A percentile compares a stretch with the other conserved stretches of the same genome.
Conservation (phyloP, 2,888 invertebrate species). For the Lasioglossum pauxillum region DNA sequence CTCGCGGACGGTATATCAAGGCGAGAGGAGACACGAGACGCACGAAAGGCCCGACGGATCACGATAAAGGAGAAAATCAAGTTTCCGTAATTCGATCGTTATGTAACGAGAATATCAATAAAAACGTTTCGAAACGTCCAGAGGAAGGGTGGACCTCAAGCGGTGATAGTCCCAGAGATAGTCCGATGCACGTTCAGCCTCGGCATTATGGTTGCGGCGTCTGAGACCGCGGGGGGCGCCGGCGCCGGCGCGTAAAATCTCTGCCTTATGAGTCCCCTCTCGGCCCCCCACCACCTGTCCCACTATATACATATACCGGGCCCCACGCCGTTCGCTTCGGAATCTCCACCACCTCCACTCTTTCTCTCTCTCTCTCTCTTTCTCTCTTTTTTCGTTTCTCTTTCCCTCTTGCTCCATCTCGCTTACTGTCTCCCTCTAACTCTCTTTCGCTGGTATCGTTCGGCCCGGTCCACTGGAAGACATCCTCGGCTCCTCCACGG, state of each 20-base stretch:
- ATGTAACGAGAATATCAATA: slow-evolving; percentile 67
- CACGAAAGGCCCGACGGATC: not conserved
- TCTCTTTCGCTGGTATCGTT: slow-evolving; percentile 26
- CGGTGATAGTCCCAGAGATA: slow-evolving; percentile 78
- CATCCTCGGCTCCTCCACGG: slow-evolving; percentile 79
- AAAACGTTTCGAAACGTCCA: slow-evolving; percentile 60
- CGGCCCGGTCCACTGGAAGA: slow-evolving; percentile 60
- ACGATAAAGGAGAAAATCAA: slow-evolving; percentile 26
- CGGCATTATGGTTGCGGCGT: slow-evolving; percentile 83
- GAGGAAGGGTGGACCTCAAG: slow-evolving; percentile 50
- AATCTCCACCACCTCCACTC: slow-evolving; percentile 64
- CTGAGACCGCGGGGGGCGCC: slow-evolving; percentile 85
- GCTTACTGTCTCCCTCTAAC: not conserved
- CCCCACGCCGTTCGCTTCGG: slow-evolving; percentile 69
- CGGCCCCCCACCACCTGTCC: slow-evolving; percentile 64
- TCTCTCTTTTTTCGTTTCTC: not conserved
- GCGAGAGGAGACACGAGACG: not conserved
- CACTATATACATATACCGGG: slow-evolving; percentile 53
- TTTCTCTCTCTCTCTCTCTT: not conserved
- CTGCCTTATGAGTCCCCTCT: slow-evolving; percentile 80
- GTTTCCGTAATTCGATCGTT: slow-evolving; percentile 57
- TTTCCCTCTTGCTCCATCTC: slow-evolving; percentile 4
- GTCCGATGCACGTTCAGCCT: slow-evolving; percentile 67
- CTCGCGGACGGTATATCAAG: not conserved
- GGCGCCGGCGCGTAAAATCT: slow-evolving; percentile 84